Evolutionary conservation across 2,113 vertebrate species (phyloP).

Genomic region (Ictalurus furcatus): DNA sequence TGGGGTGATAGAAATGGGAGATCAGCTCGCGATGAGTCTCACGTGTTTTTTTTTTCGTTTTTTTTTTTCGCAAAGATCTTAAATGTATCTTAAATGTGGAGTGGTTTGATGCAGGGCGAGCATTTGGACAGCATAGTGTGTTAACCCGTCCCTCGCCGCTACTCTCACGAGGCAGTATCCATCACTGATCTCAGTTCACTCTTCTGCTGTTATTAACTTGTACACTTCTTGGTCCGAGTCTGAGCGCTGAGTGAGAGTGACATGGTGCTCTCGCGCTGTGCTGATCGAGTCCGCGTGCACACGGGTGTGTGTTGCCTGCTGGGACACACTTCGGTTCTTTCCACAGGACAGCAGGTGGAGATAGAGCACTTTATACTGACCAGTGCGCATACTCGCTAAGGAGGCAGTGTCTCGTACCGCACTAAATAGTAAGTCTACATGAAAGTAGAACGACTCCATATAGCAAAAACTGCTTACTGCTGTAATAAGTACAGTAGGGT

Average conservation of each 20-base stretch:
- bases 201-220: background rate
- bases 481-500: background rate
- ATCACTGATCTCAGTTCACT: no score
- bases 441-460: background rate
- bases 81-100: background rate
- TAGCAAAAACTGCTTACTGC: background rate
- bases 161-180: background rate
- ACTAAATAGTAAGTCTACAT: background rate
- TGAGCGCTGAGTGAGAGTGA: background rate
- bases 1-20: background rate
- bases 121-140: background rate
- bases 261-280: background rate
- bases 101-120: background rate
- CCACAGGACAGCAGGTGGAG: conserved; percentile 74
- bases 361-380: conserved; percentile 71
- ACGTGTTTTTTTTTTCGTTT: no score
- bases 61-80: no score
- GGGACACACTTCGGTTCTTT: conserved; percentile 53
- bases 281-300: conserved; percentile 4
- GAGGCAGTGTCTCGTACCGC: background rate
- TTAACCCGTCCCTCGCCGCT: background rate
- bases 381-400: conserved; percentile 16
- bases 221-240: conserved; percentile 1
- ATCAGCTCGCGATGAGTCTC: background rate
- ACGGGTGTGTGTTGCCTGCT: conserved; percentile 20